A percentile compares a stretch with the other conserved stretches of the same genome.
These are phyloP conservation scores for Argyresthia goedartella DNA, from an alignment of 2,888 invertebrate species.

Conservation along the genomic window DNA sequence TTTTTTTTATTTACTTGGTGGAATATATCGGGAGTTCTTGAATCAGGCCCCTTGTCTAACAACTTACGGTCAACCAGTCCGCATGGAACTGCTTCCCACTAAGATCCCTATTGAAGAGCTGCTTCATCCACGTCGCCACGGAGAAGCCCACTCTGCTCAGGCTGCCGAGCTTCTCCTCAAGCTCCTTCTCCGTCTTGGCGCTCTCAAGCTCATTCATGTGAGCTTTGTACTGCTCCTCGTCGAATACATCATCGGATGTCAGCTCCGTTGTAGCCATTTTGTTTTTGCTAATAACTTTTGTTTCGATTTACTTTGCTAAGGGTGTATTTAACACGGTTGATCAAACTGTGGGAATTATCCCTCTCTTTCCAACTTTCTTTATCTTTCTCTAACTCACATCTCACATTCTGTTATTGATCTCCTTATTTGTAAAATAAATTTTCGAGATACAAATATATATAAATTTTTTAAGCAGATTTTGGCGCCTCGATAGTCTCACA, in stretches of 20 bases:
- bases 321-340: too few relatives aligned
- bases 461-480: too few relatives aligned
- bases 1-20: too few relatives aligned
- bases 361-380: too few relatives aligned
- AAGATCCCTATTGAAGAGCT: constrained; percentile 37
- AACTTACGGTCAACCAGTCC: constrained; percentile 51
- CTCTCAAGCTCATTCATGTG: constrained; percentile 33
- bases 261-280: constrained; percentile 32
- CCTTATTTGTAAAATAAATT: too few relatives aligned
- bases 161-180: constrained; percentile 29
- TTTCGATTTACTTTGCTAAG: not conserved
- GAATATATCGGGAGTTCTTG: too few relatives aligned
- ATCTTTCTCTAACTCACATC: too few relatives aligned
- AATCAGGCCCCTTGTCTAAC: too few relatives aligned
- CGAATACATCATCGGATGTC: constrained; percentile 4
- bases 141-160: constrained; percentile 34
- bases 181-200: constrained; percentile 32
- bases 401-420: too few relatives aligned
- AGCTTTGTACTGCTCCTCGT: constrained; percentile 31
- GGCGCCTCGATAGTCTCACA: too few relatives aligned
- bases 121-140: constrained; percentile 44
- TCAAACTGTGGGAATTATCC: too few relatives aligned
- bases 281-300: not conserved
- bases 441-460: too few relatives aligned
- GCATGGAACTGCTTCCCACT: constrained; percentile 37